Percentiles rank a stretch among this genome's conserved stretches.
These are phyloP conservation scores for Plestiodon gilberti DNA, from an alignment of 2,113 vertebrate species.

Conservation along the genomic window DNA sequence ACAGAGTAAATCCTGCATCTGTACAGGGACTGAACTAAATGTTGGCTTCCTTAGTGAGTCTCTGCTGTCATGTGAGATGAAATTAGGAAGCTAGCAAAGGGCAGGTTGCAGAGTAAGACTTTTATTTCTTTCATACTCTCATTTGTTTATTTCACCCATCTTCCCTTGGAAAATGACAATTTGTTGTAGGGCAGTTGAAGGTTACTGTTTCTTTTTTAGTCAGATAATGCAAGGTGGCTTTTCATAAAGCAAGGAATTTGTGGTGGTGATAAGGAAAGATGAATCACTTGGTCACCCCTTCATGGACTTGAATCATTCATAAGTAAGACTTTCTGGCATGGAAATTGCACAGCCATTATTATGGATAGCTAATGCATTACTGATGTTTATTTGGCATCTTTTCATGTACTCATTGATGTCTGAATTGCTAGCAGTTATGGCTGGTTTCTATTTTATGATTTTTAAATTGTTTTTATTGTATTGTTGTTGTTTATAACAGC, in stretches of 20 bases:
- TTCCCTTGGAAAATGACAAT: not conserved
- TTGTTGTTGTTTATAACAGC: too few species aligned
- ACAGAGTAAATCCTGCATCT: not conserved
- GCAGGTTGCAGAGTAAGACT: not conserved
- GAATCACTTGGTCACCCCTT: not conserved
- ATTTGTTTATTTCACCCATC: not conserved
- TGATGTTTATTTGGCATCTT: not conserved
- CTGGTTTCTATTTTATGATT: not conserved
- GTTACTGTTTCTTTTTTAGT: not conserved
- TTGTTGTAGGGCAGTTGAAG: not conserved
- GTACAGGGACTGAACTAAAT: not conserved
- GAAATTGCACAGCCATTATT: not conserved
- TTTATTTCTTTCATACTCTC: too few species aligned
- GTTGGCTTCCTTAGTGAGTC: not conserved
- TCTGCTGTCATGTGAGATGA: not conserved
- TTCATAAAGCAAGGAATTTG: constrained; percentile 6
- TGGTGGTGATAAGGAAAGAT: constrained; percentile 15
- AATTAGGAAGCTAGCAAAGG: not conserved
- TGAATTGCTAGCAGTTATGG: not conserved
- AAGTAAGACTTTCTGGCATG: not conserved
- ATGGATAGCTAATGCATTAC: not conserved
- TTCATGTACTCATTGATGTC: not conserved
- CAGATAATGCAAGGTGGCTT: not conserved
- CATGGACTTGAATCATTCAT: constrained; percentile 10
- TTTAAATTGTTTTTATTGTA: too few species aligned